Percentiles rank a stretch among this genome's conserved stretches.
Conservation (phyloP, 2,888 invertebrate species). For the Celastrina argiolus region DNA sequence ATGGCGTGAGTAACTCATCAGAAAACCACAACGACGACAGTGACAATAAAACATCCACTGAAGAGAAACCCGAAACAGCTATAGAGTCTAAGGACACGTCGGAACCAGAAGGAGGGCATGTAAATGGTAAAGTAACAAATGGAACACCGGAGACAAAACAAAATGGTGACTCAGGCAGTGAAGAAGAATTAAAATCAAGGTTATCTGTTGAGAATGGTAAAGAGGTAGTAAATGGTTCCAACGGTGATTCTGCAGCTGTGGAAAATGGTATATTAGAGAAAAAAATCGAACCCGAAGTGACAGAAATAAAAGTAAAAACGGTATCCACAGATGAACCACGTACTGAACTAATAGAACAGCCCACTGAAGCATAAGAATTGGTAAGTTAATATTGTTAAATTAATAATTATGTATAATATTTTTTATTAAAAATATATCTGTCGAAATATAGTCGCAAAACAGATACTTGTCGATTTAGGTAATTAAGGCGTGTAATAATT, state of each 20-base stretch:
- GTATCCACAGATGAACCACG: conserved; percentile 68
- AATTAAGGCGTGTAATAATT: too few species aligned
- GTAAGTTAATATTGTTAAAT: conserved; percentile 26
- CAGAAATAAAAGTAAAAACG: conserved; percentile 78
- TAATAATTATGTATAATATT: too few species aligned
- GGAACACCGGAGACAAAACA: conserved; percentile 48
- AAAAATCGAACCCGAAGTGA: conserved; percentile 48
- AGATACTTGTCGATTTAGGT: too few species aligned
- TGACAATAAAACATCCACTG: conserved; percentile 31
- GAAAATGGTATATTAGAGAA: conserved; percentile 62
- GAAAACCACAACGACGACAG: neutral
- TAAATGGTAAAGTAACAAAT: conserved; percentile 61
- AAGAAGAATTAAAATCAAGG: conserved; percentile 55
- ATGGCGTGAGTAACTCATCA: conserved; percentile 1
- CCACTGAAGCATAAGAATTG: conserved; percentile 71
- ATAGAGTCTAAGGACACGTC: conserved; percentile 34
- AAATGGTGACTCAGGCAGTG: conserved; percentile 57
- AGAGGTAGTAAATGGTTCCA: conserved; percentile 40
- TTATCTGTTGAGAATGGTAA: conserved; percentile 60
- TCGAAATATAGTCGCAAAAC: too few species aligned
- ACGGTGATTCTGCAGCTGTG: conserved; percentile 37
- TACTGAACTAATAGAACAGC: conserved; percentile 67
- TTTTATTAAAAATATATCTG: too few species aligned
- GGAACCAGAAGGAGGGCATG: conserved; percentile 46
- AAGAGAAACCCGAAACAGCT: conserved; percentile 32